Base-by-base conservation (phyloP, 2,797 vertebrate genomes). In the Emydoidea blandingii region DNA sequence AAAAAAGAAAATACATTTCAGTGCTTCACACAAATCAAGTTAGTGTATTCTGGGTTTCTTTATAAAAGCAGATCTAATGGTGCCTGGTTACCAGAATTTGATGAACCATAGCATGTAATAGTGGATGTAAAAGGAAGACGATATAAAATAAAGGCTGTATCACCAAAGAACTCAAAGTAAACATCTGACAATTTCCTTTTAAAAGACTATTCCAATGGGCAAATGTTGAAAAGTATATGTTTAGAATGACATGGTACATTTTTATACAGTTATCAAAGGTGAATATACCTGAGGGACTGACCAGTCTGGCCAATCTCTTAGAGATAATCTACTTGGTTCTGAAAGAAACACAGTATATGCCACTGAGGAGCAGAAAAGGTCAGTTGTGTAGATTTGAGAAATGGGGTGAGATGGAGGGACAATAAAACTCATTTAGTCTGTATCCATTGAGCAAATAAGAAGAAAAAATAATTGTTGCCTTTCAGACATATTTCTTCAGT, bases 401-500 rank as follows among this genome's bases (percentile, higher is more conserved):
- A 53, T 9, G 65, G 2, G 1, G 79, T 49, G 1, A 47, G 3
- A 21, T 6, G 4, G 21, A 37, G 1, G 1, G 34, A 34, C 25
- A 21, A n/a, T 14, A 52, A 52, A 27, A 49, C 5, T 21, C 11
- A 8, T 9, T 9, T 21, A 27, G 4, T 18, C 2, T 90, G 92
- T 85, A 21, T 83, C 7, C 6, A 29, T 21, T n/a, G 19, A 88
- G 49, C 9, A 86, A 91, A 72, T 37, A 81, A 11, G 50, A 5
- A 49, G 59, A 83, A 79, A 86, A 93, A 4, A 37, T 41, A 81
- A 72, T 87, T 81, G 18, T 54, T 93, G 85, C 41, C 47, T 95
- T 41, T 65, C 68, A 94, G 88, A 53, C 54, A 12, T 89, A 41
- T 44, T 91, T 85, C 76, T 85, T 92, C 56, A 91, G 72, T 41